phyloP scores from a whole-genome alignment of 2,888 invertebrate genomes.

The Ommatoiulus sabulosus region DNA sequence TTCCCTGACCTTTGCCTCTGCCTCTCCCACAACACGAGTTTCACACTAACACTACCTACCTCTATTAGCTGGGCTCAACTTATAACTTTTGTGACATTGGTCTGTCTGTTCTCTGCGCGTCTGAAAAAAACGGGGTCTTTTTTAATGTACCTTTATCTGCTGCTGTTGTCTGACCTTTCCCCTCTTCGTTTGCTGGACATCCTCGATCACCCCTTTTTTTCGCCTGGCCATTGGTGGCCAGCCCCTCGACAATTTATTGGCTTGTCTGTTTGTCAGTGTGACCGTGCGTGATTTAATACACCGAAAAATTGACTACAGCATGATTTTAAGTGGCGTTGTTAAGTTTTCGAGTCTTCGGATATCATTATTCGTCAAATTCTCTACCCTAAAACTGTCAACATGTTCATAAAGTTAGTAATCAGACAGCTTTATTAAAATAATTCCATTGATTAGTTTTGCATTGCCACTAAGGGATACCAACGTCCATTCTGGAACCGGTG shows the following conservation, averaged over 20 bases:
- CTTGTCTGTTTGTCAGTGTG: slow-evolving; percentile 31
- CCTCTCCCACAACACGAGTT: background rate
- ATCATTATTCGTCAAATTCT: background rate
- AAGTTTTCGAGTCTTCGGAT: background rate
- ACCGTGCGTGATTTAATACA: slow-evolving; percentile 24
- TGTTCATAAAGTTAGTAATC: background rate
- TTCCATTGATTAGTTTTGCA: background rate
- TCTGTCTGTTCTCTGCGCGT: slow-evolving; percentile 47
- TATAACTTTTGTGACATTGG: slow-evolving; percentile 26
- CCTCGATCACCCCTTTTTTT: background rate
- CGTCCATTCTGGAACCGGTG: background rate
- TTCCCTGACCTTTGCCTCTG: background rate
- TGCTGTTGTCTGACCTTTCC: slow-evolving; percentile 13
- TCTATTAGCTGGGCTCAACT: slow-evolving; percentile 47
- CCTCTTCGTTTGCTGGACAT: slow-evolving; percentile 16
- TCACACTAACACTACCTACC: slow-evolving; percentile 47
- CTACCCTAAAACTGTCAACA: background rate
- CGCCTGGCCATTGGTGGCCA: background rate
- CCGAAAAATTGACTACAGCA: background rate
- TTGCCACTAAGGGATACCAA: background rate
- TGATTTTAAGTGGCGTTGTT: background rate
- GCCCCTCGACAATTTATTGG: background rate
- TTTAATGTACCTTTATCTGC: slow-evolving; percentile 38
- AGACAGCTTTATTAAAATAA: no score
- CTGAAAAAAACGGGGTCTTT: slow-evolving; percentile 23